Evolutionary conservation across 1,140 invertebrate species (phyloP).

Genomic region (Cylas formicarius): DNA sequence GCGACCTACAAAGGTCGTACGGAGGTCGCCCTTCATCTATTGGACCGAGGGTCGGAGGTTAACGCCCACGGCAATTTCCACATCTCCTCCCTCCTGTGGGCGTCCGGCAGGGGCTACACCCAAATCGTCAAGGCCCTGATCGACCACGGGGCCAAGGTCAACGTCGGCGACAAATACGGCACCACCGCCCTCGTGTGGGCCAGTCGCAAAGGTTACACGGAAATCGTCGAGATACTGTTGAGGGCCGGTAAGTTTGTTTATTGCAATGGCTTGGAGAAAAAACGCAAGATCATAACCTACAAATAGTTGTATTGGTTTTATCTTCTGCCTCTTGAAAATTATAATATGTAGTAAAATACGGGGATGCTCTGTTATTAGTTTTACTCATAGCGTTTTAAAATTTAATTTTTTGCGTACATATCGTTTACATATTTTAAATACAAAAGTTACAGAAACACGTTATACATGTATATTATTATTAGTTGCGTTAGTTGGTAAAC

Average conservation of each 20-base stretch:
- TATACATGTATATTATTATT: too few relatives aligned
- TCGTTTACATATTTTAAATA: too few relatives aligned
- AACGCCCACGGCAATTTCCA: constrained; percentile 96
- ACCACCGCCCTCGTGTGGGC: constrained; percentile 96
- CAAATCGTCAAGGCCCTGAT: constrained; percentile 80
- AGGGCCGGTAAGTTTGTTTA: constrained; percentile 71
- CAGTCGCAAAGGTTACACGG: constrained; percentile 77
- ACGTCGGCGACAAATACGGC: constrained; percentile 92
- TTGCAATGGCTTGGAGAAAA: too few relatives aligned
- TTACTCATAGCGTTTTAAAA: too few relatives aligned
- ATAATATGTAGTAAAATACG: too few relatives aligned
- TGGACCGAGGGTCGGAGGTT: constrained; percentile 84
- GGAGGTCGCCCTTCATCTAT: constrained; percentile 69
- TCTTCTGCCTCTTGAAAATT: too few relatives aligned
- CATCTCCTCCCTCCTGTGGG: constrained; percentile 90
- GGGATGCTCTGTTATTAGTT: too few relatives aligned
- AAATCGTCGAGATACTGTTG: constrained; percentile 79
- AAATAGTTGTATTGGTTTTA: too few relatives aligned
- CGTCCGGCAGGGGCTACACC: constrained; percentile 80
- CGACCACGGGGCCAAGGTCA: constrained; percentile 80
- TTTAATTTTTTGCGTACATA: too few relatives aligned
- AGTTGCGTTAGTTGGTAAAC: too few relatives aligned
- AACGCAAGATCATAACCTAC: too few relatives aligned
- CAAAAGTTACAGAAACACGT: too few relatives aligned
- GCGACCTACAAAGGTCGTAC: constrained; percentile 87